These are phyloP conservation scores for Belgica antarctica DNA, from an alignment of 2,888 invertebrate genomes.

Conservation along the genomic window DNA sequence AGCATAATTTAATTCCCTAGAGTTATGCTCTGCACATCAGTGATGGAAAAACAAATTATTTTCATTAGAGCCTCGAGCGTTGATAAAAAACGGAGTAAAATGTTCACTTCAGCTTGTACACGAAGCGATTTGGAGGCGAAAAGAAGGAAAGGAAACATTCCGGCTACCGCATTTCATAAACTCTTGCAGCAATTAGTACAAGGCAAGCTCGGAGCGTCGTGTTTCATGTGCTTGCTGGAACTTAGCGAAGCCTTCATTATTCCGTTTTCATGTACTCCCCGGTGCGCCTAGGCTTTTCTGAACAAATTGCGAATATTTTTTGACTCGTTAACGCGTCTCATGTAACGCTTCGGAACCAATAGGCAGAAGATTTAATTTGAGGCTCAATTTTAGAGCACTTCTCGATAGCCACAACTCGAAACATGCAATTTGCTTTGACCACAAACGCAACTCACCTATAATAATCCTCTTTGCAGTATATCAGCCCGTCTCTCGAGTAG, in stretches of 20 bases:
- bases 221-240: conserved; percentile 15
- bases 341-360: background rate
- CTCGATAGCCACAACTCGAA: background rate
- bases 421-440: conserved; percentile 1
- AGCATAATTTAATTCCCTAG: conserved; percentile 26
- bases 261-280: background rate
- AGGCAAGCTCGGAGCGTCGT: conserved; percentile 5
- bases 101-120: background rate
- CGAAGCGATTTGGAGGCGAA: background rate
- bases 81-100: too few relatives aligned
- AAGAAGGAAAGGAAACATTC: background rate
- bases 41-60: conserved; percentile 39
- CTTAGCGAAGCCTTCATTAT: conserved; percentile 3
- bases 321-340: conserved; percentile 21
- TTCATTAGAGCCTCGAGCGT: conserved; percentile 37
- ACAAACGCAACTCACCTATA: conserved; percentile 67
- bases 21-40: conserved; percentile 14
- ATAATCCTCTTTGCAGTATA: conserved; percentile 93
- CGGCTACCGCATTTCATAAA: background rate
- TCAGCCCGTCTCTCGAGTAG: conserved; percentile 83
- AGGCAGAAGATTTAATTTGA: too few relatives aligned
- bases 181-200: conserved; percentile 8
- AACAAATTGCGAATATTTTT: conserved; percentile 33
- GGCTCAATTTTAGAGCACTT: too few relatives aligned
- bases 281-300: conserved; percentile 16